Evolutionary conservation across 1,140 invertebrate species (phyloP), one percentile per base, ranked within the genome.

Genomic region (Caenorhabditis latens): DNA sequence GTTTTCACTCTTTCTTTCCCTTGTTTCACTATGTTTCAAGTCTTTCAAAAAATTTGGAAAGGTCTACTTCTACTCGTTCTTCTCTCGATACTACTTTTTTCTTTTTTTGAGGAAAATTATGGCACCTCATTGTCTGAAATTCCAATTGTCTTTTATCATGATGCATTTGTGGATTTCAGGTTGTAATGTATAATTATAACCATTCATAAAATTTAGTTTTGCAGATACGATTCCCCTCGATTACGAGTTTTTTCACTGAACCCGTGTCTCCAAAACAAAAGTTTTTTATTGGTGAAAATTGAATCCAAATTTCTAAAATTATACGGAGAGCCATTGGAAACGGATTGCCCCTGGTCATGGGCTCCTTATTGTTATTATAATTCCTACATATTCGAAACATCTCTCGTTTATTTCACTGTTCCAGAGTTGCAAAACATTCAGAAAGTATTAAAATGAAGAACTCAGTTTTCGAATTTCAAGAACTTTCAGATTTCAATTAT

Each of bases 211-310:
- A 2, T 32, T 32, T 2, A 32, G 2, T 32, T 32, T 65, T 42
- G 2, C 24, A 65, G 61, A 65, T 40, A 40, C 9, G 32, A 21
- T 4, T 24, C 61, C 46, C 65, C 65, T 1, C 11, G 42, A 2
- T 14, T 71, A 6, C 65, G 65, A 43, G 42, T 71, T 14, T 71
- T 71, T 71, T 71, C 65, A n/a, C 4, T 71, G 19, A 71, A 71
- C 46, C 65, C 40, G 19, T 71, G 42, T 42, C 11, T 71, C 1
- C 7, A 43, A 16, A 71, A 40, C 11, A 11, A 42, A 65, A 65
- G 61, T 42, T 40, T 40, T 40, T 40, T 65, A 40, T 14, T 65
- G 11, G 16, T 65, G 9, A 65, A n/a, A 71, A 19, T 71, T 32
- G 40, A 16, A 19, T 24, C 7, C 0, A 19, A 24, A 24, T 46